Base-by-base conservation (phyloP, 2,113 vertebrate species). In the Sorex araneus region DNA sequence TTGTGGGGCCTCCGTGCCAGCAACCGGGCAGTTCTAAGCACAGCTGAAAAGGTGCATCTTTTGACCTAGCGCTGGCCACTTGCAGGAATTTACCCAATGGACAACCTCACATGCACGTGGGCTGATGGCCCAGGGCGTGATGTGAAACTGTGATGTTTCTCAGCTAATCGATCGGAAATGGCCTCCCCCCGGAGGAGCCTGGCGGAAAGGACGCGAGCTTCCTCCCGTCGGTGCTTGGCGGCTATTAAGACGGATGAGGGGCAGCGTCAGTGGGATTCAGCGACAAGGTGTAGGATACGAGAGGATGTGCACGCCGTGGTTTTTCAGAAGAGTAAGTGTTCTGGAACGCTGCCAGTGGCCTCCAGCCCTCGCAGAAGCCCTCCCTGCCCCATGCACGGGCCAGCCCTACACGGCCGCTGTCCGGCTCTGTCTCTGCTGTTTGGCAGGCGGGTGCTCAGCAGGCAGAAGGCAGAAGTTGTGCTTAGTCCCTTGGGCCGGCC, bases 41-140 rank as follows among this genome's bases (percentile, higher is more conserved):
- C 69, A 74, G 78, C 82, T 81, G 67, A 43, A 93, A 86, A 45
- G 69, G 54, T 81, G 64, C 27, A 77, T 47, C 71, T 45, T 54
- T 64, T 84, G 91, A 76, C 73, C 80, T 30, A 54, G 34, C 60
- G 36, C 43, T 45, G 75, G 13, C 36, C 25, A 71, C 36, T 79
- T 92, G 71, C 64, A 89, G 63, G 73, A 89, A 91, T 66, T 83
- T 91, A 40, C 86, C 63, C 89, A 77, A 8, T 15, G 66, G 89
- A 67, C 19, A 36, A 47, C 85, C 34, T 82, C 43, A 63, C 50
- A 71, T 0, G 3, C 12, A 0, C 54, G 84, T 91, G 92, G 88
- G 87, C 95, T 90, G 10, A 47, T 60, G 77, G 43, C 74, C 79
- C 63, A 36, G 71, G 67, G n/a, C 64, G 30, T 50, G 47, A 50